Evolutionary conservation across 2,113 vertebrate genomes (phyloP).

Genomic region (Caranx ignobilis): DNA sequence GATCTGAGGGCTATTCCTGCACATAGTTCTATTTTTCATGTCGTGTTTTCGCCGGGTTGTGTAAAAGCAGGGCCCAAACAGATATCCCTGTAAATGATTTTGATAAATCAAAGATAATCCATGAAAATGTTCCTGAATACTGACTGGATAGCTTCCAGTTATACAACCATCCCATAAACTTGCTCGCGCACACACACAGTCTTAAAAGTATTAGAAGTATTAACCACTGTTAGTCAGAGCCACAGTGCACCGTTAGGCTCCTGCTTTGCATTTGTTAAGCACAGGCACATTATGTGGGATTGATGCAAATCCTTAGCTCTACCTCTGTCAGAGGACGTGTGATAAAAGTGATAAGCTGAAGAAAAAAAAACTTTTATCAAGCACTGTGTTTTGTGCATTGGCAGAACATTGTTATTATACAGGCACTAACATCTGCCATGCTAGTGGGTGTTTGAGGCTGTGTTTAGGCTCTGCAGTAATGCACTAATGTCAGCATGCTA

Average conservation of each 20-base stretch:
- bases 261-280: conserved; percentile 30
- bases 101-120: conserved; percentile 9
- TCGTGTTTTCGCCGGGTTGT: not conserved
- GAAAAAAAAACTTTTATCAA: not conserved
- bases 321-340: not conserved
- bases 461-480: not conserved
- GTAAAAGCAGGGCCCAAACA: conserved; percentile 1
- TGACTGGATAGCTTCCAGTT: conserved; percentile 18
- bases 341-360: conserved; percentile 1
- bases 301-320: conserved; percentile 33
- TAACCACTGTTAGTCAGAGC: conserved; percentile 7
- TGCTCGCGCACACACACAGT: not conserved
- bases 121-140: not conserved
- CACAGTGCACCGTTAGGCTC: conserved; percentile 18
- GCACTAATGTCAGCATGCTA: not conserved
- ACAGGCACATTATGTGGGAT: conserved; percentile 38
- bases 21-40: not conserved
- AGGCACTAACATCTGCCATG: not conserved
- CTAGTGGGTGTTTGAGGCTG: not conserved
- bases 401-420: not conserved
- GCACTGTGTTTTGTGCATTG: not conserved
- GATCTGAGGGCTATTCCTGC: not conserved
- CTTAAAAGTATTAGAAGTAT: conserved; percentile 19
- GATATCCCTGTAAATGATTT: not conserved
- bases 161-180: not conserved